Percentiles rank a stretch among this genome's conserved stretches.
Conservation (phyloP, 2,888 invertebrate genomes). For the Noctua janthe region DNA sequence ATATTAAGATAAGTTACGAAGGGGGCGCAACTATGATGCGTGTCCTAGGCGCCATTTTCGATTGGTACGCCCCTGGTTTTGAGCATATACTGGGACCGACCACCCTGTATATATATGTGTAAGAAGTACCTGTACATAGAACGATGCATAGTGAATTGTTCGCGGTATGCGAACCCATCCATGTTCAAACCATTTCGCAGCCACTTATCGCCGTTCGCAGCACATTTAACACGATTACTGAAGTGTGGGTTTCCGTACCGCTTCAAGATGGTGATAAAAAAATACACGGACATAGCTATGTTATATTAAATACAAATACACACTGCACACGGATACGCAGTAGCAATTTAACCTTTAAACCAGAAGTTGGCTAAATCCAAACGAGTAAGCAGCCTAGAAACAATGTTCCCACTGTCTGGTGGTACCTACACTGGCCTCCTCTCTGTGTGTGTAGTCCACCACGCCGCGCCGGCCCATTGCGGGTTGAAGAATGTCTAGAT, state of each 20-base stretch:
- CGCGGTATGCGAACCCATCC: conserved; percentile 12
- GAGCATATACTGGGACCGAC: no score
- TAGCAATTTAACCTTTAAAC: background rate
- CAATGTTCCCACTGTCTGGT: background rate
- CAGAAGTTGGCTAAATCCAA: background rate
- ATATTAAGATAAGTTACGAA: no score
- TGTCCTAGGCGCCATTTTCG: no score
- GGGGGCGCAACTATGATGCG: no score
- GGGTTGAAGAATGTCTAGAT: background rate
- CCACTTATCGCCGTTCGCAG: conserved; percentile 59
- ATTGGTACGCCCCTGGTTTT: background rate
- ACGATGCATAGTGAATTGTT: background rate
- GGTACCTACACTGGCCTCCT: no score
- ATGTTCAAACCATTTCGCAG: conserved; percentile 37
- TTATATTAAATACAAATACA: background rate
- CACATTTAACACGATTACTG: conserved; percentile 58
- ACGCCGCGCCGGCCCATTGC: background rate
- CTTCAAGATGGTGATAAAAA: conserved; percentile 45
- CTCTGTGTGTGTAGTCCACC: background rate
- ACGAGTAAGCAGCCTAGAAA: background rate
- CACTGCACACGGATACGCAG: background rate
- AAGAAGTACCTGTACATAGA: background rate
- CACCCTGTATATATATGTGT: background rate
- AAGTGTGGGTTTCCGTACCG: conserved; percentile 48
- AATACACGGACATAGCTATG: background rate